Conservation (phyloP, 2,113 vertebrate genomes). For the Prunella himalayana region DNA sequence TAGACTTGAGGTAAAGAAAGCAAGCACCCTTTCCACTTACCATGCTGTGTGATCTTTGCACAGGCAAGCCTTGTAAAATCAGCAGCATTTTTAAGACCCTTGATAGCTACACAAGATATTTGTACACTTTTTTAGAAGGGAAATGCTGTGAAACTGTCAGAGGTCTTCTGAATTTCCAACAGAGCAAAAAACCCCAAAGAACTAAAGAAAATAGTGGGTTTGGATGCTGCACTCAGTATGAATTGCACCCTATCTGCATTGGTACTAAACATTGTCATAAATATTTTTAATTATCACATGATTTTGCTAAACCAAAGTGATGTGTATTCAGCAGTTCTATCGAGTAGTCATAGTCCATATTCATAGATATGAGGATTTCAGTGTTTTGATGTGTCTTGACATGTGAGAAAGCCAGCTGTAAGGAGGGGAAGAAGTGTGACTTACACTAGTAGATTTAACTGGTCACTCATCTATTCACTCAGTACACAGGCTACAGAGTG, state of each 20-base stretch:
- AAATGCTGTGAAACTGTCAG: not conserved
- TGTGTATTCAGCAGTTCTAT: not conserved
- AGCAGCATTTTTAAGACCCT: not conserved
- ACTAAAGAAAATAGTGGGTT: not conserved
- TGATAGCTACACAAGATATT: not conserved
- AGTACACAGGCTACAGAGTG: not conserved
- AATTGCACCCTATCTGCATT: not conserved
- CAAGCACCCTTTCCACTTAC: not conserved
- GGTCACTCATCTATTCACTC: not conserved
- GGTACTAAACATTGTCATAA: not conserved
- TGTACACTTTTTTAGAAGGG: not conserved
- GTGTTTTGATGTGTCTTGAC: not conserved
- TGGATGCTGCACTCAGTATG: not conserved
- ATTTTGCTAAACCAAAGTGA: not conserved
- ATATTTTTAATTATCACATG: not conserved
- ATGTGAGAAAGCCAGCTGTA: not conserved
- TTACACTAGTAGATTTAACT: not conserved
- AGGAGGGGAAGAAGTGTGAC: not conserved
- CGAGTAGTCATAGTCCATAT: not conserved
- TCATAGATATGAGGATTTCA: not conserved
- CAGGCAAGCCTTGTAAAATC: not conserved
- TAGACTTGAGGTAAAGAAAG: not conserved
- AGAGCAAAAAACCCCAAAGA: not conserved
- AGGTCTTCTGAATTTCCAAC: not conserved
- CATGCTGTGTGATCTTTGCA: not conserved